These are phyloP conservation scores for Scartelaos histophorus DNA, from an alignment of 2,113 vertebrate genomes.

Conservation along the genomic window DNA sequence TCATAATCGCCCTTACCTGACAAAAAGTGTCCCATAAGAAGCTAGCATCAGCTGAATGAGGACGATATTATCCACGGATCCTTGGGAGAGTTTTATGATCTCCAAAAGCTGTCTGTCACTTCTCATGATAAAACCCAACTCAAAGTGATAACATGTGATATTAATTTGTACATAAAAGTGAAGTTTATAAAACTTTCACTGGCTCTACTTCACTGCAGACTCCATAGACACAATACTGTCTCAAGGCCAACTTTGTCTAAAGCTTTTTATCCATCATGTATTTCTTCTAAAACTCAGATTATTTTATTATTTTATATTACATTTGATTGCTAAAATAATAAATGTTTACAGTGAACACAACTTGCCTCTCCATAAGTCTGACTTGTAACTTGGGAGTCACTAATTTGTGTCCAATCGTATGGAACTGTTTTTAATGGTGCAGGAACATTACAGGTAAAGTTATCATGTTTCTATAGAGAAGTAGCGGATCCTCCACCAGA, in stretches of 20 bases:
- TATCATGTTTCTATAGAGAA: no score
- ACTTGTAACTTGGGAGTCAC: no score
- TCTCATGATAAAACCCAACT: background rate
- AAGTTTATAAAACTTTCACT: background rate
- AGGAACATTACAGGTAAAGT: no score
- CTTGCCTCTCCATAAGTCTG: no score
- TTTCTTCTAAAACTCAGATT: background rate
- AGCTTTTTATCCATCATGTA: background rate
- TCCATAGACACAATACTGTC: background rate
- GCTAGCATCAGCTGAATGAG: constrained; percentile 35
- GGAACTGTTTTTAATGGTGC: no score
- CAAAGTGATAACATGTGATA: background rate
- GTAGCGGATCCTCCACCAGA: no score
- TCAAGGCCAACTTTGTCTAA: background rate
- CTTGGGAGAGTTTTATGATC: constrained; percentile 10
- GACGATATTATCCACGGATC: constrained; percentile 19
- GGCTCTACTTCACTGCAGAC: background rate
- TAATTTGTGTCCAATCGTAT: no score
- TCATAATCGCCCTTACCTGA: constrained; percentile 62
- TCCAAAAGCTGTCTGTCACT: constrained; percentile 5
- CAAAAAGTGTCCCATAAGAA: constrained; percentile 37
- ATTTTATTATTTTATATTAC: no score
- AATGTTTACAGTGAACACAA: no score
- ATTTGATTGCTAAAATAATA: no score
- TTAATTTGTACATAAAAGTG: constrained; percentile 2